A percentile compares a stretch with the other conserved stretches of the same genome.
Conservation (phyloP, 2,113 vertebrate species). For the Pandion haliaetus region DNA sequence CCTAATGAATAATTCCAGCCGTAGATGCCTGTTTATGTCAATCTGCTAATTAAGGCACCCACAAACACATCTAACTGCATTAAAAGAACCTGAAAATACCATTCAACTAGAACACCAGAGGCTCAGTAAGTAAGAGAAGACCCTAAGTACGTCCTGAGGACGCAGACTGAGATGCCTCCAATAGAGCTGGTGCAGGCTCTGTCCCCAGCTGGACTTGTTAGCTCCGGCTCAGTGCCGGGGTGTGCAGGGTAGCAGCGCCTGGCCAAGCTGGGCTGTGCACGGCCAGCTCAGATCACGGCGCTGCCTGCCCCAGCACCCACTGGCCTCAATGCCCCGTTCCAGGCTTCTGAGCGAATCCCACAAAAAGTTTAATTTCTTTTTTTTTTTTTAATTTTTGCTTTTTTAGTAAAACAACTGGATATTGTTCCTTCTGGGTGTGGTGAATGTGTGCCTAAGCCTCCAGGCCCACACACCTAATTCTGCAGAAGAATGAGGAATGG, state of each 20-base stretch:
- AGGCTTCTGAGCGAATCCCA: background rate
- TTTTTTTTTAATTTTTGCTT: background rate
- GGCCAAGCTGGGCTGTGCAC: rapidly evolving
- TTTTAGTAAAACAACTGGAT: background rate
- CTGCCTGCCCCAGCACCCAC: background rate
- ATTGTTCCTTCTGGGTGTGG: background rate
- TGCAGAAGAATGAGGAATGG: background rate
- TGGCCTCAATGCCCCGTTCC: background rate
- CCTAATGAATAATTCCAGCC: slow-evolving; percentile 61
- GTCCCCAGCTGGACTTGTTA: background rate
- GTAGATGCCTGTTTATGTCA: slow-evolving; percentile 54
- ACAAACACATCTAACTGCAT: slow-evolving; percentile 31
- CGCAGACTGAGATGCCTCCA: background rate
- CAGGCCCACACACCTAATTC: background rate
- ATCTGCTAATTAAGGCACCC: slow-evolving; percentile 66
- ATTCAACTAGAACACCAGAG: background rate
- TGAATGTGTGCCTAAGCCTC: background rate
- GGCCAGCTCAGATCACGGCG: background rate
- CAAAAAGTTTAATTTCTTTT: background rate
- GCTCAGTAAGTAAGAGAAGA: background rate
- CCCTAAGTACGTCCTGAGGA: background rate
- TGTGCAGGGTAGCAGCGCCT: rapidly evolving
- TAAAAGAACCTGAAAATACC: slow-evolving; percentile 27
- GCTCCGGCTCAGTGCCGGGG: rapidly evolving
- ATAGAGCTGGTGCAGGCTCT: background rate